phyloP scores from a whole-genome alignment of 2,888 invertebrate genomes.

The Colletes collaris region DNA sequence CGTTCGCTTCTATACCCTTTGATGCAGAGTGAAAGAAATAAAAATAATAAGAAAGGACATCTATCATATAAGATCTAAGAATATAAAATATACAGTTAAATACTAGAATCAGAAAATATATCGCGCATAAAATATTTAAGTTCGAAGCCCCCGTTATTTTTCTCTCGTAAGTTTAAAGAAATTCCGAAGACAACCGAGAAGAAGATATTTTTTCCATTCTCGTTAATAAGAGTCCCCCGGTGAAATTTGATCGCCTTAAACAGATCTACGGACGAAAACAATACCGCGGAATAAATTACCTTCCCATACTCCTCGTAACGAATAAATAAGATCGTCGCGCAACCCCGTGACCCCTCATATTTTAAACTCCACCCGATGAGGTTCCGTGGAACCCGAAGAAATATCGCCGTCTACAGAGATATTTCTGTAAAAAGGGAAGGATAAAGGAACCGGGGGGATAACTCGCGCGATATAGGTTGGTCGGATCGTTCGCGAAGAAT shows the following conservation, averaged over 20 bases:
- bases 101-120: no score
- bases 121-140: no score
- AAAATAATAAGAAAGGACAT: no score
- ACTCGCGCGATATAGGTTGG: slow-evolving; percentile 49
- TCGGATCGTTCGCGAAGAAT: slow-evolving; percentile 54
- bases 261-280: slow-evolving; percentile 35
- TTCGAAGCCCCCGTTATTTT: no score
- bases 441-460: slow-evolving; percentile 41
- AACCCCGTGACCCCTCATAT: slow-evolving; percentile 2
- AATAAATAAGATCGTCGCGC: slow-evolving; percentile 9
- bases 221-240: slow-evolving; percentile 21
- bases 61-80: no score
- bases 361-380: slow-evolving; percentile 18
- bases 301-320: slow-evolving; percentile 22
- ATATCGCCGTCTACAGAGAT: slow-evolving; percentile 56
- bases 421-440: slow-evolving; percentile 48
- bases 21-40: no score
- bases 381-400: slow-evolving; percentile 40
- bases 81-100: no score
- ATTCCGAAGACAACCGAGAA: neutral
- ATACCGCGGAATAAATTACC: slow-evolving; percentile 50
- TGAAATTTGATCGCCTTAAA: slow-evolving; percentile 40
- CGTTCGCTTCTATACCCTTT: no score
- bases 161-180: slow-evolving; percentile 12
- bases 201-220: neutral